phyloP scores from a whole-genome alignment of 2,797 vertebrate genomes.

The Myioborus miniatus region DNA sequence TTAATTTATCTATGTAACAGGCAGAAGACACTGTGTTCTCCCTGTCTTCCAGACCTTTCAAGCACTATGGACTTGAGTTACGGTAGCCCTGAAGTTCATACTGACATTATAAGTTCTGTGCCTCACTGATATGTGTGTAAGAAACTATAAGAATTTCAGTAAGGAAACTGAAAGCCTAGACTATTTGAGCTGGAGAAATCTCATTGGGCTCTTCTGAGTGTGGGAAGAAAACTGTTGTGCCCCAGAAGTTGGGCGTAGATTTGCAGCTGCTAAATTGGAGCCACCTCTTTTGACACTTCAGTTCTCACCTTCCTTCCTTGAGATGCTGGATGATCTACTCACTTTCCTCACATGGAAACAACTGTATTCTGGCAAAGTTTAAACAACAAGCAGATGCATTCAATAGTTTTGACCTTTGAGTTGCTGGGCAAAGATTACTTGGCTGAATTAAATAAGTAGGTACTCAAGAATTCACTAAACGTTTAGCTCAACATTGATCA shows the following conservation, averaged over 20 bases:
- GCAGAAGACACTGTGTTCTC: neutral
- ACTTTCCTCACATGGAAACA: neutral
- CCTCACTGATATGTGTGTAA: neutral
- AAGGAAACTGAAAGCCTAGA: neutral
- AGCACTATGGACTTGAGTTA: neutral
- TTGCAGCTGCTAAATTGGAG: neutral
- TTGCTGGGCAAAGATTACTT: neutral
- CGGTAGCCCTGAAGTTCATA: neutral
- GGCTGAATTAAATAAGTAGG: neutral
- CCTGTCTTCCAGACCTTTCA: neutral
- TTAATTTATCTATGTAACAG: neutral
- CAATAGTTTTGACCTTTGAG: neutral
- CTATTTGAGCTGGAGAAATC: neutral
- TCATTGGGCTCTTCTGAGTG: neutral
- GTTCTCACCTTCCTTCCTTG: neutral
- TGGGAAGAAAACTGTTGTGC: neutral
- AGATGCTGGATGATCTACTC: neutral
- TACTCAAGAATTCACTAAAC: neutral
- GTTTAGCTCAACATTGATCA: neutral
- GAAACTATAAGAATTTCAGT: neutral
- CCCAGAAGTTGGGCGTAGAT: fast-evolving
- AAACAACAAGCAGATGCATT: neutral
- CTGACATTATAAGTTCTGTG: neutral
- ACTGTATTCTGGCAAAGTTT: neutral
- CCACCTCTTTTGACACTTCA: neutral